Base-by-base conservation (phyloP, 2,888 invertebrate species). In the Heliconius ismenius region DNA sequence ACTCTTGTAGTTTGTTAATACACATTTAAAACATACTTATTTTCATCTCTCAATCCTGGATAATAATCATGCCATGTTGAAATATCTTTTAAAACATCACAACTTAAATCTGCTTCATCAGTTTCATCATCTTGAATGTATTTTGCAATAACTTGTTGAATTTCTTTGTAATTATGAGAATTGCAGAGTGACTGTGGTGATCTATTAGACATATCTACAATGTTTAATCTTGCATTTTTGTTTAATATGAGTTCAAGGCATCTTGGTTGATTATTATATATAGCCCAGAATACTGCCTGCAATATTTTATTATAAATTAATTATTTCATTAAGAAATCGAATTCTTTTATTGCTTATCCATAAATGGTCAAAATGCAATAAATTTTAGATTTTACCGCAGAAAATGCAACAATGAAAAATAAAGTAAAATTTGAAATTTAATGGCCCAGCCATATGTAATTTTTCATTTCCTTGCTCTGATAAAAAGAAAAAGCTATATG, bases 261-360 rank as follows among this genome's bases (percentile, higher is more conserved):
- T 76, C 95, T 93, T 24, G 90, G 85, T 81, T 95, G 92, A 82
- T 96, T 95, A 81, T 92, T 92, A 81, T 94, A 91, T 15, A 94
- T 95, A 72, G 96, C 96, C 95, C 95, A 96, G 86, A 95, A 96
- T 73, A 96, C 83, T 67, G 95, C 96, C 96, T 96, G 89, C 67
- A 90, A 91, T 73, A 43, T 39, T 62, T 26, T 39, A 24, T 39
- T 62, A 13, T 15, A 11, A 26, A 21, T 60, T 9, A 62, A 15
- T 24, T 60, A 39, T 39, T 67, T 67, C 2, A 67, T 39, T 43
- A 39, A 15, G 7, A 43, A 65, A 65, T 4, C 21, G 9, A 64
- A 6, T 32, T 26, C 9, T 32, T 28, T 64, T 18, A 4, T 7
- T 18, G 15, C 26, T 63, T 63, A 21, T 58, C 21, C 6, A 18